Evolutionary conservation across 2,888 invertebrate species (phyloP).

Genomic region (Portevinia maculata): DNA sequence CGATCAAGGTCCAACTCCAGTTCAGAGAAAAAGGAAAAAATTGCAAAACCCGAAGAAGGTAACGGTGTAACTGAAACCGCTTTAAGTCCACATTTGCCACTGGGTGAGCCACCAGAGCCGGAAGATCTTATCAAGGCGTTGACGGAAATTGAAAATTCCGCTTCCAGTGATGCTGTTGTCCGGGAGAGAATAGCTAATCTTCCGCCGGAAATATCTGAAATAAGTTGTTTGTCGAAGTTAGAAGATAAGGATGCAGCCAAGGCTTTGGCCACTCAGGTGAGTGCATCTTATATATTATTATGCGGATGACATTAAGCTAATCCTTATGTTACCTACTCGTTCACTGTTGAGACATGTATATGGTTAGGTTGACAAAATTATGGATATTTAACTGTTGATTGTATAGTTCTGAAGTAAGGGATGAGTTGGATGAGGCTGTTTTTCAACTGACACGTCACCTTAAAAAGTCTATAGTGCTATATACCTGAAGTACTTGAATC

Average conservation of each 20-base stretch:
- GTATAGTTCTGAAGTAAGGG: too few species aligned
- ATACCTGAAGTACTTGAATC: too few species aligned
- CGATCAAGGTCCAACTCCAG: constrained; percentile 66
- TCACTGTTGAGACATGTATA: too few species aligned
- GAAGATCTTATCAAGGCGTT: constrained; percentile 94
- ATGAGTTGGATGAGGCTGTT: too few species aligned
- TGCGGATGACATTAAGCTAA: too few species aligned
- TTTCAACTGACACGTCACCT: too few species aligned
- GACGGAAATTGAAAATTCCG: constrained; percentile 95
- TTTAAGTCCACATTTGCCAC: constrained; percentile 90
- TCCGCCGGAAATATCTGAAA: constrained; percentile 97
- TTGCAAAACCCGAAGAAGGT: constrained; percentile 82
- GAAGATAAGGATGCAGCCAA: constrained; percentile 92
- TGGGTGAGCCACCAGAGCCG: constrained; percentile 94
- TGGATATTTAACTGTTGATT: too few species aligned
- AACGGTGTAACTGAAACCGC: constrained; percentile 90
- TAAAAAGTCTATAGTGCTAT: too few species aligned
- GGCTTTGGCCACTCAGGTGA: constrained; percentile 90
- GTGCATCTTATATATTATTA: too few species aligned
- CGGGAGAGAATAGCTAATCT: constrained; percentile 96
- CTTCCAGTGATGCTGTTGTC: constrained; percentile 96
- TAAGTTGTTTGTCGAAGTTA: constrained; percentile 92
- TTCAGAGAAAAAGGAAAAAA: constrained; percentile 77
- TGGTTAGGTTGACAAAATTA: too few species aligned
- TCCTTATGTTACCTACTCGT: too few species aligned